Evolutionary conservation across 2,113 vertebrate genomes (phyloP).

Genomic region (Athene cunicularia): DNA sequence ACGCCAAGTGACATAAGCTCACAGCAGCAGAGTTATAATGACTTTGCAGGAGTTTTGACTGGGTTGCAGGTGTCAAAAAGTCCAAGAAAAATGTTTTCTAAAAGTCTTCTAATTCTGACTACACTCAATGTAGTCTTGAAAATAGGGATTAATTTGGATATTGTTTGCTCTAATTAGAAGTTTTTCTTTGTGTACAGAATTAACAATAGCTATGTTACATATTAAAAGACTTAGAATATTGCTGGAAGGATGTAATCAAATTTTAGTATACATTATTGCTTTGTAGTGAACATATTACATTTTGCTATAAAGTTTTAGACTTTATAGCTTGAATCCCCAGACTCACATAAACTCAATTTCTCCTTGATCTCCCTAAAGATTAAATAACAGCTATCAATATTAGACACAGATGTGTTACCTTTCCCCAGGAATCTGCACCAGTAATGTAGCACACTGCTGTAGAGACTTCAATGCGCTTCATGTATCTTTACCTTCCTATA

Average conservation of each 20-base stretch:
- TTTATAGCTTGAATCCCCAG: constrained; percentile 79
- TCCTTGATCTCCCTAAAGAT: constrained; percentile 69
- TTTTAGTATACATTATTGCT: neutral
- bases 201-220: neutral
- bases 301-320: constrained; percentile 12
- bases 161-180: neutral
- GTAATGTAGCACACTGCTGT: neutral
- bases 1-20: neutral
- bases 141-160: neutral
- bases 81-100: neutral
- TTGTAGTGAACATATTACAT: neutral
- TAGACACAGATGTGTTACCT: neutral
- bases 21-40: neutral
- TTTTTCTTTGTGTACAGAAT: neutral
- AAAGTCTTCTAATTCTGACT: neutral
- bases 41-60: neutral
- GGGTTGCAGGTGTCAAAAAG: neutral
- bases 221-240: neutral
- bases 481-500: neutral
- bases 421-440: neutral
- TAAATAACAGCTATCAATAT: neutral
- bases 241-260: neutral
- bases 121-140: neutral
- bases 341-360: constrained; percentile 75
- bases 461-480: neutral